These are phyloP conservation scores for Aleiodes sp. DNA, from an alignment of 1,140 invertebrate genomes.

Conservation along the genomic window DNA sequence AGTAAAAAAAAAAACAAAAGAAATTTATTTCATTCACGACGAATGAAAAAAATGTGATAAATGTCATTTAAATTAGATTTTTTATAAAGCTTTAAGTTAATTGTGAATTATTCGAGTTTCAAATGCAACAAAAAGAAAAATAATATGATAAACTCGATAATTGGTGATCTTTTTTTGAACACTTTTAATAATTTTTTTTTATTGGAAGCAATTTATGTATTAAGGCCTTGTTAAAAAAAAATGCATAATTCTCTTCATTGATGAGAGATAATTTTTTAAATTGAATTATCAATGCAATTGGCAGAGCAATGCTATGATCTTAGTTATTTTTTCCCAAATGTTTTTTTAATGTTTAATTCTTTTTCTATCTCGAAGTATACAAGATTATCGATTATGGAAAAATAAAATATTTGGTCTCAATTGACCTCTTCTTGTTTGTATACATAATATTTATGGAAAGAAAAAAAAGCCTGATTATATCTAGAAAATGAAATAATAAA, in stretches of 20 bases:
- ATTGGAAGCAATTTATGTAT: conserved; percentile 6
- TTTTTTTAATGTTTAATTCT: not conserved
- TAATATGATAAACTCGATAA: conserved; percentile 19
- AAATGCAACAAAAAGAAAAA: not conserved
- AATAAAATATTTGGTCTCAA: conserved; percentile 1
- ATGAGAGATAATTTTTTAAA: not conserved
- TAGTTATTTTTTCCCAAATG: too few relatives aligned
- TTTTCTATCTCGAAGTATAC: conserved; percentile 9
- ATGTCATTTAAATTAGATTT: conserved; percentile 39
- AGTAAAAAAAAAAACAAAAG: too few relatives aligned
- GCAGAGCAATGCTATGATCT: not conserved
- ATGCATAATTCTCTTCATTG: not conserved
- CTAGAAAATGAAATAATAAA: conserved; percentile 36
- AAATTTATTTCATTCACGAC: conserved; percentile 33
- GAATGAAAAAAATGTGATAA: conserved; percentile 40
- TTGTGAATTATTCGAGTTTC: conserved; percentile 25
- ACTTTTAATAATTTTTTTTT: not conserved
- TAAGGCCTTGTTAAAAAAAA: not conserved
- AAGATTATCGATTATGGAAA: conserved; percentile 13
- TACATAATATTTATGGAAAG: conserved; percentile 33
- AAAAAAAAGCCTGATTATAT: conserved; percentile 40
- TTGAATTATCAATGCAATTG: conserved; percentile 10
- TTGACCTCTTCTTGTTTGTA: conserved; percentile 27
- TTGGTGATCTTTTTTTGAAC: conserved; percentile 9
- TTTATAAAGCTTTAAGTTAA: conserved; percentile 39